Percentiles rank a stretch among this genome's conserved stretches.
These are phyloP conservation scores for Cataglyphis livida DNA, from an alignment of 2,888 invertebrate species.

Conservation along the genomic window DNA sequence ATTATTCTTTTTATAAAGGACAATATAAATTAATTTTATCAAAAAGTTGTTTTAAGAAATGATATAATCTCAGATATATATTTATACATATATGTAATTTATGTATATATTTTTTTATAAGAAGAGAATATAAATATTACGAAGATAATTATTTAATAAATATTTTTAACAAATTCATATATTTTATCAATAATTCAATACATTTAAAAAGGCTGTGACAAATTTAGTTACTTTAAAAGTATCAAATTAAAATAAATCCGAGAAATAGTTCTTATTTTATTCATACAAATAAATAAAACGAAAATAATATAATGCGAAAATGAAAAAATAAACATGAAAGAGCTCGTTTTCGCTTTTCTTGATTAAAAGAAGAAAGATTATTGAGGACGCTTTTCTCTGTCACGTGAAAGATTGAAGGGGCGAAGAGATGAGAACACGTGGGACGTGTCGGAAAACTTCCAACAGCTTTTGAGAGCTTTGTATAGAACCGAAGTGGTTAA, in stretches of 20 bases:
- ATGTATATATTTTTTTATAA: not conserved
- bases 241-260: not conserved
- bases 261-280: not conserved
- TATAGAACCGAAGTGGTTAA: constrained; percentile 26
- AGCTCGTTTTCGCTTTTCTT: not conserved
- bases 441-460: constrained; percentile 38
- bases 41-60: not conserved
- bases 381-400: not conserved
- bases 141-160: not conserved
- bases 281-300: not conserved
- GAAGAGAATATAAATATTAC: not conserved
- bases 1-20: not conserved
- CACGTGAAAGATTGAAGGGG: constrained; percentile 29
- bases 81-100: not conserved
- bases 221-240: not conserved
- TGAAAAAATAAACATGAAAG: not conserved
- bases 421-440: constrained; percentile 21
- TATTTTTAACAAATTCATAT: not conserved
- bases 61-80: not conserved
- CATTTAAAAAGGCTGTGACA: not conserved
- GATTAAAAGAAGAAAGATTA: not conserved
- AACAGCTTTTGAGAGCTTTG: constrained; percentile 36
- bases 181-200: not conserved
- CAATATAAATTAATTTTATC: not conserved
- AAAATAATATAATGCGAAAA: not conserved